Percentiles rank a stretch among this genome's conserved stretches.
These are phyloP conservation scores for Salvator merianae DNA, from an alignment of 2,113 vertebrate species.

Conservation along the genomic window DNA sequence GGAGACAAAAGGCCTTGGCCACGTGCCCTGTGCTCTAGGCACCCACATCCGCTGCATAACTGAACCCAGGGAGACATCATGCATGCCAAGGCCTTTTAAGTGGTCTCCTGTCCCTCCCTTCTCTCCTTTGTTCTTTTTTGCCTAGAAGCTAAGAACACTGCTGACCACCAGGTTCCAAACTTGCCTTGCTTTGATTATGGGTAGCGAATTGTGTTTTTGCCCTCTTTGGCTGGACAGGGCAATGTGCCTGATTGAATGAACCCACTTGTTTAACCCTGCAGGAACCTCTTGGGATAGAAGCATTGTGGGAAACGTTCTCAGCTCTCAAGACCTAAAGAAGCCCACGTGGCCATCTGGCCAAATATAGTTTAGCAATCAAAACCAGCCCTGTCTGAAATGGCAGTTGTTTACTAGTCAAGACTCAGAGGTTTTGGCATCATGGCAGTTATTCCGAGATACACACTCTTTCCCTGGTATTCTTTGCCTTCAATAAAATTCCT, in stretches of 20 bases:
- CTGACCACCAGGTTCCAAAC: constrained; percentile 1
- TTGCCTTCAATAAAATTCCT: neutral
- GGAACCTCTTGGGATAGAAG: neutral
- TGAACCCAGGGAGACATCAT: neutral
- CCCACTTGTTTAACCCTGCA: neutral
- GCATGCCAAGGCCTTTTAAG: constrained; percentile 7
- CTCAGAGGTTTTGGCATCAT: neutral
- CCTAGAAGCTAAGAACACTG: neutral
- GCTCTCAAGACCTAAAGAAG: neutral
- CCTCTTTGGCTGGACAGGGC: neutral
- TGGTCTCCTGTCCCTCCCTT: neutral
- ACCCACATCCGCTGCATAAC: constrained; percentile 7
- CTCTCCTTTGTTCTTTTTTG: neutral
- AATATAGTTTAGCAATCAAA: neutral
- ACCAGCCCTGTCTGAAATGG: neutral
- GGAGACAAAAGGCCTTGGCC: constrained; percentile 19
- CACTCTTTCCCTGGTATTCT: neutral
- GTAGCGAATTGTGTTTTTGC: neutral
- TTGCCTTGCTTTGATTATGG: constrained; percentile 18
- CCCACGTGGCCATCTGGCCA: neutral
- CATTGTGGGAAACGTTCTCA: neutral
- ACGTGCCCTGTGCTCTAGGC: neutral
- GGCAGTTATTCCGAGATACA: neutral
- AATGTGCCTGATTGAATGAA: neutral
- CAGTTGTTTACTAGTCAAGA: neutral